Percentiles rank a stretch among this genome's conserved stretches.
Conservation (phyloP, 2,888 invertebrate genomes). For the Ypsolopha sequella region DNA sequence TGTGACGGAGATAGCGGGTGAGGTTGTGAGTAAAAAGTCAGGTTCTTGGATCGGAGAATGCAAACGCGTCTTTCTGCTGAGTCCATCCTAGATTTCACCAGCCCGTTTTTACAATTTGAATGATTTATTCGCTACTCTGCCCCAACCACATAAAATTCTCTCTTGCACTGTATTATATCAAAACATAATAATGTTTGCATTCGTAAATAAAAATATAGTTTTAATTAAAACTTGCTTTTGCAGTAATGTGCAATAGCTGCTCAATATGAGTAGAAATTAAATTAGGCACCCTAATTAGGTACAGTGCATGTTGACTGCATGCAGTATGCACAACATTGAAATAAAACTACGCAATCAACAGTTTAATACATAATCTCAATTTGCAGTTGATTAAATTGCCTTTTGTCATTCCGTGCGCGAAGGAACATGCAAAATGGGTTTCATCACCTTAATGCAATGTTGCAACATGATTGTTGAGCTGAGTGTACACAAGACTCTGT, state of each 20-base stretch:
- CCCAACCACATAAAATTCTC: neutral
- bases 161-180: neutral
- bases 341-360: too few species aligned
- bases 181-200: too few species aligned
- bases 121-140: slow-evolving; percentile 3
- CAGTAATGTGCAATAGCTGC: too few species aligned
- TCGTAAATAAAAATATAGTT: too few species aligned
- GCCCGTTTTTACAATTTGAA: slow-evolving; percentile 4
- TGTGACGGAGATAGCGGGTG: neutral
- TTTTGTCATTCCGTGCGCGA: neutral
- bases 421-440: neutral
- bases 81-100: slow-evolving; percentile 7
- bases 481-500: neutral
- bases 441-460: slow-evolving; percentile 7
- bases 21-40: neutral
- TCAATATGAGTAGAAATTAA: too few species aligned
- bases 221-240: too few species aligned
- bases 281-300: too few species aligned
- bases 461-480: neutral
- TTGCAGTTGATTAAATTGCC: too few species aligned
- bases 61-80: slow-evolving; percentile 6
- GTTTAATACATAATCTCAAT: too few species aligned
- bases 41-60: neutral
- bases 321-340: too few species aligned
- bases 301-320: too few species aligned